Evolutionary conservation across 2,888 invertebrate species (phyloP), one percentile per base, ranked within the genome.

Genomic region (Drosophila tanythrix): DNA sequence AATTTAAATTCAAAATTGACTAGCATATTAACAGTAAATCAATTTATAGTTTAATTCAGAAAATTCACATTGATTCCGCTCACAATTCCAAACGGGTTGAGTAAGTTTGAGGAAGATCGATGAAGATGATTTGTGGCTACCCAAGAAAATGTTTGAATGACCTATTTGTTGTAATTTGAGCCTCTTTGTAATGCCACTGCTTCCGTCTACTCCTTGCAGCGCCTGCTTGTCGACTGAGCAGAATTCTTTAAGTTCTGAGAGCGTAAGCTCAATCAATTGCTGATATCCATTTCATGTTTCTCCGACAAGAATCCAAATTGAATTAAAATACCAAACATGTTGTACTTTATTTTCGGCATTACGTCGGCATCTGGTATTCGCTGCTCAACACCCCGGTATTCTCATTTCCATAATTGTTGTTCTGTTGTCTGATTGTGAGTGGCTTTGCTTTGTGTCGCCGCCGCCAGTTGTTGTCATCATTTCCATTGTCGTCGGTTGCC

Each of bases 371-470:
- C 81, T 82, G 56, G 13, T 38, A 29, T 18, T 27, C 46, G 52
- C 33, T 33, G 11, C 46, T 59, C 36, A 43, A 18, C 29, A 67
- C 51, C 33, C 50, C 43, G 57, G 38, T 40, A 70, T 46, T 62
- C 51, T 72, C 74, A 85, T 88, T 86, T 86, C 87, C 85, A 88
- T 88, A 85, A 86, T 70, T 70, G 81, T 76, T 76, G 67, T 88
- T 62, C 68, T 74, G 62, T 72, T 71, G 80, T 79, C 56, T 71
- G 71, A 57, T 70, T 76, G 78, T 52, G 59, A 58, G 48, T 29
- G 64, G 60, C 35, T 67, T 79, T 76, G 79, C 72, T 72, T 72
- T 72, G 57, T 76, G 66, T 73, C 38, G 72, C 63, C 68, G 78
- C 52, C 57, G 74, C 29, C 66, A 67, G 66, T 68, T 74, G 68